Percentiles rank a stretch among this genome's conserved stretches.
Evolutionary conservation across 92 coral and sea anemone genomes (phyloP).

Genomic region (Heteractis magnifica): DNA sequence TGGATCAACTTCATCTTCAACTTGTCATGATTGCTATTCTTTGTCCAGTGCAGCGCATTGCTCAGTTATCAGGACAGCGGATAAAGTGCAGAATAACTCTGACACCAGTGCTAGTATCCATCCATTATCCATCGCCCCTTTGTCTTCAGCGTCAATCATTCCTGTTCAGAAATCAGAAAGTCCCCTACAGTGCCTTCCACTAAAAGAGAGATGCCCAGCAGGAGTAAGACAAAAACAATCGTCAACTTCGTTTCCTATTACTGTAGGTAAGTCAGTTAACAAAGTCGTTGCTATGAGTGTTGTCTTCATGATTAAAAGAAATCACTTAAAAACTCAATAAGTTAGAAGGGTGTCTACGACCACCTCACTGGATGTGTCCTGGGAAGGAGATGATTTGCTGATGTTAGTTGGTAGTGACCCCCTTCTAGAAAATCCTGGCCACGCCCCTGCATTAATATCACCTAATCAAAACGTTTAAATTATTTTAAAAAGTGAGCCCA

Average conservation of each 20-base stretch:
- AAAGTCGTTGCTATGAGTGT: too few relatives aligned
- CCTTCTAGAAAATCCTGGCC: neutral
- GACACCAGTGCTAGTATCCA: neutral
- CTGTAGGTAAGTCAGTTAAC: neutral
- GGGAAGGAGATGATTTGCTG: too few relatives aligned
- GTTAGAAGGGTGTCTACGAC: too few relatives aligned
- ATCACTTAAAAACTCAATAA: too few relatives aligned
- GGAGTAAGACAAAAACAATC: neutral
- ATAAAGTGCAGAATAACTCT: neutral
- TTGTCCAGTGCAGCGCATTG: neutral
- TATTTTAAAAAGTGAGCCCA: neutral
- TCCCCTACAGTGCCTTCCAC: neutral
- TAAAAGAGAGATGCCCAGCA: too few relatives aligned
- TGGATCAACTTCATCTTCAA: neutral
- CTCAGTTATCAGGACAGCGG: neutral
- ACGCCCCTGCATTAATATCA: neutral
- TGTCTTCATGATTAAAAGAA: too few relatives aligned
- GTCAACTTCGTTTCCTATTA: conserved; percentile 9
- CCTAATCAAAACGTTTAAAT: neutral
- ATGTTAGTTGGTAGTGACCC: too few relatives aligned
- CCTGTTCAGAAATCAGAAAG: conserved; percentile 20
- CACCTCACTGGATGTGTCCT: too few relatives aligned
- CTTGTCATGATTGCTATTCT: neutral
- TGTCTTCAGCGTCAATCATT: conserved; percentile 6
- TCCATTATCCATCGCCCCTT: neutral